Conservation (phyloP, 2,113 vertebrate genomes). For the Notothenia coriiceps region DNA sequence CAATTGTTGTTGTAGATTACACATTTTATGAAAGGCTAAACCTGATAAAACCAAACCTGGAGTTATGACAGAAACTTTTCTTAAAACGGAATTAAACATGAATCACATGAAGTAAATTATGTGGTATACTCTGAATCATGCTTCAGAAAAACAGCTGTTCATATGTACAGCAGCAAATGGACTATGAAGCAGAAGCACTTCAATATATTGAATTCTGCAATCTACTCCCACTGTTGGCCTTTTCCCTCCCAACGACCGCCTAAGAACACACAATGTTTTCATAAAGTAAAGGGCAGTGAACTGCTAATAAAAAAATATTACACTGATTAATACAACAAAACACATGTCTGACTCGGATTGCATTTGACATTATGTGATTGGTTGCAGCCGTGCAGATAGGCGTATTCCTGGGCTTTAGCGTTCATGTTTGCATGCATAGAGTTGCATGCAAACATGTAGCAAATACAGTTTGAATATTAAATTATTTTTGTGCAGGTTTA, state of each 20-base stretch:
- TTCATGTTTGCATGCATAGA: conserved; percentile 22
- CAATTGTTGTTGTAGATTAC: neutral
- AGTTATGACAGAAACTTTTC: too few relatives aligned
- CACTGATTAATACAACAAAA: conserved; percentile 25
- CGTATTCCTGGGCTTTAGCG: neutral
- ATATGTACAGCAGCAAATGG: conserved; percentile 30
- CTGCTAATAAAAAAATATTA: conserved; percentile 24
- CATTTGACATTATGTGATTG: conserved; percentile 1
- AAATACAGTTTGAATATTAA: conserved; percentile 19
- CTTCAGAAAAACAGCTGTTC: neutral
- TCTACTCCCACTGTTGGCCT: conserved; percentile 56
- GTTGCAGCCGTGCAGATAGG: conserved; percentile 1
- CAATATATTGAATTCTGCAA: conserved; percentile 77
- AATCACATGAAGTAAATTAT: neutral
- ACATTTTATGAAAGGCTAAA: neutral
- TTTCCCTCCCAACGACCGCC: neutral
- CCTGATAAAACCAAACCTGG: neutral
- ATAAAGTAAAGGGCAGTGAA: conserved; percentile 11
- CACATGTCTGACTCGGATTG: conserved; percentile 9
- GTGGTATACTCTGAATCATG: neutral
- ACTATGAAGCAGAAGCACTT: conserved; percentile 44
- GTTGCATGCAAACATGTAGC: neutral
- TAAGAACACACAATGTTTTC: conserved; percentile 21
- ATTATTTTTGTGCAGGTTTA: neutral
- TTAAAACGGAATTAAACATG: neutral